Conservation (phyloP, 2,113 vertebrate genomes). For the Gorilla gorilla region DNA sequence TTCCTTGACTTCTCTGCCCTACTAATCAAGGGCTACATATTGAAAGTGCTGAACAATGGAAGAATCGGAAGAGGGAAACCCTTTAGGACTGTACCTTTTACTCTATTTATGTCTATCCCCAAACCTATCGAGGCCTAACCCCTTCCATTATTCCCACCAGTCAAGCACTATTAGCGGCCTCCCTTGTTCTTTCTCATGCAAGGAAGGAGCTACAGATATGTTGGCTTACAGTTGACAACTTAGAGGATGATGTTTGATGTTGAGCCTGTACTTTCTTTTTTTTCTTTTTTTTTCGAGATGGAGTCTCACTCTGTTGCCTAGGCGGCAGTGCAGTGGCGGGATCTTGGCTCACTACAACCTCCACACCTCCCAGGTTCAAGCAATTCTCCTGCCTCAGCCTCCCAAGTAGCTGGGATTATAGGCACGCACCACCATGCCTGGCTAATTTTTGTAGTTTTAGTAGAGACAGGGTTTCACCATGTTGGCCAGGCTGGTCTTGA, state of each 20-base stretch:
- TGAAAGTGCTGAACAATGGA: background rate
- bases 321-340: too few relatives aligned
- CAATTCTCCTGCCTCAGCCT: too few relatives aligned
- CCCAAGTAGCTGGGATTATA: too few relatives aligned
- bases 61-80: background rate
- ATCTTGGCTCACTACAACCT: too few relatives aligned
- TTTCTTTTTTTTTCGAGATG: too few relatives aligned
- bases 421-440: too few relatives aligned
- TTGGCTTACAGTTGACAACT: background rate
- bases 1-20: constrained; percentile 21
- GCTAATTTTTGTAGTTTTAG: too few relatives aligned
- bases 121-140: background rate
- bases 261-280: background rate
- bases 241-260: background rate
- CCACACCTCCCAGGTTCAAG: too few relatives aligned
- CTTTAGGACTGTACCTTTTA: background rate
- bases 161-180: background rate
- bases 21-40: background rate
- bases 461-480: too few relatives aligned
- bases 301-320: too few relatives aligned
- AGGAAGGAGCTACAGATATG: background rate
- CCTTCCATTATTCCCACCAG: background rate
- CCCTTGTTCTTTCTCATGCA: background rate
- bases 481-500: too few relatives aligned
- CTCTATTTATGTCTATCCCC: background rate